phyloP scores from a whole-genome alignment of 2,888 invertebrate species.

The Sarcophaga carnaria region DNA sequence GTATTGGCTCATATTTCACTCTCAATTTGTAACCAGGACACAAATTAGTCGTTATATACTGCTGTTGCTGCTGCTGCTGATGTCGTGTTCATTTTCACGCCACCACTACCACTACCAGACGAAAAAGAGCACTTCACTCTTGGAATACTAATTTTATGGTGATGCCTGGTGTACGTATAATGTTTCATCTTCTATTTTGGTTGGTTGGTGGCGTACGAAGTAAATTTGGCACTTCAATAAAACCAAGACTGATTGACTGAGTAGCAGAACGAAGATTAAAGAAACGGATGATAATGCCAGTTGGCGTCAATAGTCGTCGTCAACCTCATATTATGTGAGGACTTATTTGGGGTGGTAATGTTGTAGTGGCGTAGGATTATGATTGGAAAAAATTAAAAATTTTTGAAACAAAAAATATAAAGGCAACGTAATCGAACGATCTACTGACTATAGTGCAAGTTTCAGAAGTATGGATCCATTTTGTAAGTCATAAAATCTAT shows the following conservation, averaged over 20 bases:
- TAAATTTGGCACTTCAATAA: background rate
- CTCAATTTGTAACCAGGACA: conserved; percentile 3
- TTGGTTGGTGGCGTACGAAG: background rate
- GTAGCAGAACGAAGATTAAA: background rate
- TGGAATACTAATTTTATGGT: conserved; percentile 45
- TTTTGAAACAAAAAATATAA: too few species aligned
- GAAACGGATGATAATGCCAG: conserved; percentile 3
- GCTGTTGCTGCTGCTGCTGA: background rate
- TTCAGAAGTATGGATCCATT: too few species aligned
- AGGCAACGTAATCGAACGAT: too few species aligned
- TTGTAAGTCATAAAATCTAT: too few species aligned
- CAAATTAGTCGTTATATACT: conserved; percentile 8
- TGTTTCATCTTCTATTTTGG: background rate
- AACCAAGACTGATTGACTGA: background rate
- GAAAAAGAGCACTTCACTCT: background rate
- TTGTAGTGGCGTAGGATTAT: too few species aligned
- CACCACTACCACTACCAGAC: background rate
- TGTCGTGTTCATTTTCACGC: background rate
- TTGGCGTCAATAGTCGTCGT: conserved; percentile 12
- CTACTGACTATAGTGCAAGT: too few species aligned
- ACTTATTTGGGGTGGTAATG: conserved; percentile 1
- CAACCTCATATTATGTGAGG: background rate
- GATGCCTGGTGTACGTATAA: background rate
- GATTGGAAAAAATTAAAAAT: too few species aligned
- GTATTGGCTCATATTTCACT: background rate